Base-by-base conservation (phyloP, 1,140 invertebrate genomes). In the Apolygus lucorum region DNA sequence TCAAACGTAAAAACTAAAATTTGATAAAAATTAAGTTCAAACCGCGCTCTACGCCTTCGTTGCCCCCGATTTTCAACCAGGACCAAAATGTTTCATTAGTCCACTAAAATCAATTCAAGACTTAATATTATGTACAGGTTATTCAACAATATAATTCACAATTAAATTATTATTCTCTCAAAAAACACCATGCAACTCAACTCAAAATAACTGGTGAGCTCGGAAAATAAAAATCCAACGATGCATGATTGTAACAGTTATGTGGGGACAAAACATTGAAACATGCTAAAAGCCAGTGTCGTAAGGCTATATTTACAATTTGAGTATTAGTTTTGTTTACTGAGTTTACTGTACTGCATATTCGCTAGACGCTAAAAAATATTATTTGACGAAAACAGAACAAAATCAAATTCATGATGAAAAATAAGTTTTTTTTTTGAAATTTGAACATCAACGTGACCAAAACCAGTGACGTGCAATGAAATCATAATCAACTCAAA, bases 261-360 rank as follows among this genome's bases (percentile, higher is more conserved):
- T 42, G 34, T 42, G 34, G 34, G 34, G 34, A 42, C 34, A 17
- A 42, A 8, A 42, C 34, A 42, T 8, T 42, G 34, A 42, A 68
- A 25, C 66, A 68, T 68, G 66, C 66, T 29, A 27, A 26, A 68
- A 68, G 66, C 66, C 66, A 68, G 66, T 68, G 66, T 21, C 52
- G 34, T 49, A 68, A 68, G 66, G 66, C 66, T 68, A 68, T 68
- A 64, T 64, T 52, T 68, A 68, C 66, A 68, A 22, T 68, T n/a
- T n/a, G n/a, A n/a, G n/a, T n/a, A n/a, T n/a, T n/a, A n/a, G n/a
- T n/a, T n/a, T n/a, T n/a, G n/a, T n/a, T n/a, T n/a, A n/a, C n/a
- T n/a, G n/a, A n/a, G n/a, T n/a, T n/a, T n/a, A n/a, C n/a, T n/a
- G n/a, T n/a, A n/a, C n/a, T n/a, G n/a, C n/a, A n/a, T n/a, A n/a